A percentile compares a stretch with the other conserved stretches of the same genome.
Evolutionary conservation across 2,797 vertebrate species (phyloP).

Genomic region (Remorina albescens): DNA sequence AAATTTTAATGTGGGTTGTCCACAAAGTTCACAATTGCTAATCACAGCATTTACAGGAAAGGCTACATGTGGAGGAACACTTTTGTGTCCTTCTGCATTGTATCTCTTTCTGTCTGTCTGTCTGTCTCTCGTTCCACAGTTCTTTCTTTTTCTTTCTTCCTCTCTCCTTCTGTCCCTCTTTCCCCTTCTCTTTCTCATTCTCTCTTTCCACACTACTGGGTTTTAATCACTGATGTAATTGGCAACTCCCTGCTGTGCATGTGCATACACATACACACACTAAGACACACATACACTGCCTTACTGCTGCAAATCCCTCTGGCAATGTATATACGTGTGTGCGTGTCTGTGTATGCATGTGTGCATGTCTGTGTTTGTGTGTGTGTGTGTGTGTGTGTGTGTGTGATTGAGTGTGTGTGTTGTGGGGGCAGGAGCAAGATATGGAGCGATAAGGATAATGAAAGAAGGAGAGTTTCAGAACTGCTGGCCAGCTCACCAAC

Average conservation of each 20-base stretch:
- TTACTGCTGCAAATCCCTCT: slow-evolving; percentile 75
- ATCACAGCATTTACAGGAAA: slow-evolving; percentile 49
- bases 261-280: slow-evolving; percentile 60
- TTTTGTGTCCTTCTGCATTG: slow-evolving; percentile 62
- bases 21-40: slow-evolving; percentile 50
- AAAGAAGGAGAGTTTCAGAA: slow-evolving; percentile 83
- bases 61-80: slow-evolving; percentile 40
- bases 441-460: slow-evolving; percentile 83
- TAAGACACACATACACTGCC: slow-evolving; percentile 48
- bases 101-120: slow-evolving; percentile 47
- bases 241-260: slow-evolving; percentile 86
- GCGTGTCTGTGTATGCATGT: slow-evolving; percentile 22
- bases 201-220: slow-evolving; percentile 80
- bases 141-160: slow-evolving; percentile 51
- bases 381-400: slow-evolving; percentile 33
- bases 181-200: slow-evolving; percentile 53
- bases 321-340: slow-evolving; percentile 63
- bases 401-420: slow-evolving; percentile 42
- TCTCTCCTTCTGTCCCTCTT: slow-evolving; percentile 39
- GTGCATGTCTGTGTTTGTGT: slow-evolving; percentile 25
- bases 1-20: slow-evolving; percentile 38
- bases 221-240: slow-evolving; percentile 91
- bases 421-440: slow-evolving; percentile 74
- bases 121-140: too few species aligned
- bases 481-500: slow-evolving; percentile 81